These are phyloP conservation scores for Trinectes maculatus DNA, from an alignment of 2,113 vertebrate species.

Conservation along the genomic window DNA sequence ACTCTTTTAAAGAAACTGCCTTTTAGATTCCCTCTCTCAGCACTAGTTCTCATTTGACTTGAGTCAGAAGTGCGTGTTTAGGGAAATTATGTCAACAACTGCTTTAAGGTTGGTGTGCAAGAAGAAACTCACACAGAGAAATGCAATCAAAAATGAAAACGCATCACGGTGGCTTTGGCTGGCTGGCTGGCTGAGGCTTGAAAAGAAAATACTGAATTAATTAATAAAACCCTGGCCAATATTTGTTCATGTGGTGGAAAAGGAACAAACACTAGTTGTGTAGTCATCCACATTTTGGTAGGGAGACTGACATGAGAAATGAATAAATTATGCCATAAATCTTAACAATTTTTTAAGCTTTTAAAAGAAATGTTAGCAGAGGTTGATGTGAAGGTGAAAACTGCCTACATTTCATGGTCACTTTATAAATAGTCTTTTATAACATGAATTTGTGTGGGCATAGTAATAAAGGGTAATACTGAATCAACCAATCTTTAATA, in stretches of 20 bases:
- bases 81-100: conserved; percentile 40
- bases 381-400: neutral
- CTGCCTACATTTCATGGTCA: neutral
- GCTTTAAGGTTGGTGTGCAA: neutral
- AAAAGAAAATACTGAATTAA: conserved; percentile 20
- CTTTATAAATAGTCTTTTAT: no score
- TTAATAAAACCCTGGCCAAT: conserved; percentile 26
- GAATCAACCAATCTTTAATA: neutral
- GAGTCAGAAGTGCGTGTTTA: conserved; percentile 31
- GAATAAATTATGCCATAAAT: neutral
- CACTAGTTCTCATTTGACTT: conserved; percentile 8
- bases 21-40: neutral
- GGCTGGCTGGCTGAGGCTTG: conserved; percentile 13
- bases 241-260: conserved; percentile 2
- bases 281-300: conserved; percentile 4
- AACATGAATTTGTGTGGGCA: no score
- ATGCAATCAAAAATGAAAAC: conserved; percentile 27
- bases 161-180: neutral
- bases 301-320: neutral
- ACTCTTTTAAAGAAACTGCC: neutral
- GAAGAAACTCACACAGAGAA: conserved; percentile 1
- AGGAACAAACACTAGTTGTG: neutral
- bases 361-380: no score
- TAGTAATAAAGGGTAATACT: neutral
- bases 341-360: neutral